Evolutionary conservation across 2,797 vertebrate genomes (phyloP), one percentile per base, ranked within the genome.

Genomic region (Chelon auratus): DNA sequence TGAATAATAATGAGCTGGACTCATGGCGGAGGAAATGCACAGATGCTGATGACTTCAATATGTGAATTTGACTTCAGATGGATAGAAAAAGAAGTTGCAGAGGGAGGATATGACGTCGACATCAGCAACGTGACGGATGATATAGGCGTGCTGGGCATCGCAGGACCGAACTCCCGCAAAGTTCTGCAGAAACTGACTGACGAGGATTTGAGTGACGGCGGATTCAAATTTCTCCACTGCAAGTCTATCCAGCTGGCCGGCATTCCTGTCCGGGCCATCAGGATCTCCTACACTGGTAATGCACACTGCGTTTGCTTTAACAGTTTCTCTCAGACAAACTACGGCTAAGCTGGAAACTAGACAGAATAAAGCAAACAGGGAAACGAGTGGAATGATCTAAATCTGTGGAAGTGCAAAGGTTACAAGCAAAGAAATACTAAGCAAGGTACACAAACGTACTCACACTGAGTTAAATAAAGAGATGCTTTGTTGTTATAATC

Each of bases 271-370:
- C 93, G 93, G 56, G 97, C 98, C 73, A 95, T 97, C 80, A 94
- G 97, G 87, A 98, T 99, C 92, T 99, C 98, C 3, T 99, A 99
- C 75, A 97, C 98, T 40, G 98, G 97, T 98, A 18, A 5, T 2
- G 20, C 6, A 12, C 11, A 12, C 2, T 18, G n/a, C 17, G 45
- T 43, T 14, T 15, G 15, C 17, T 43, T 45, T 45, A 17, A 33
- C 5, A 33, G 30, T 33, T 33, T 33, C 30, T 33, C 7, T 33
- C 30, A 33, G 30, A 33, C 30, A 33, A 33, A 33, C 30, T 33
- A 33, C 30, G 30, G 8, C 30, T 8, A 33, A 33, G 3, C 15
- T 43, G 14, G 5, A 43, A 17, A 6, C 1, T 43, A 2, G 15
- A 43, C 42, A 43, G 15, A 43, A 43, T 43, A 17, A 43, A 43